Evolutionary conservation across 2,113 vertebrate genomes (phyloP).

Genomic region (Ciconia stormi): DNA sequence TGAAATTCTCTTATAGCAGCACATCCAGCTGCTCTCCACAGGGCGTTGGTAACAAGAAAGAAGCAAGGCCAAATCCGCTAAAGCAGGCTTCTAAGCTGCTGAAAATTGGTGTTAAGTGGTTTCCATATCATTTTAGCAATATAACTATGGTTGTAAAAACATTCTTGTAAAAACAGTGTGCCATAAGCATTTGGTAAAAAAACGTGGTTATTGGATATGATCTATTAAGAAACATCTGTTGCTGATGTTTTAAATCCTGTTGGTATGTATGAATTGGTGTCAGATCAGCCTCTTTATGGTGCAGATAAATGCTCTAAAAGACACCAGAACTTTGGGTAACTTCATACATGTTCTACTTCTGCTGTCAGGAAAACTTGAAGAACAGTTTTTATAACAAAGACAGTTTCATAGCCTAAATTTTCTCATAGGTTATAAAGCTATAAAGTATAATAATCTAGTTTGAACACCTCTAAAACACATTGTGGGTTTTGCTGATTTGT

Average conservation of each 20-base stretch:
- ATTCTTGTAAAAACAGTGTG: background rate
- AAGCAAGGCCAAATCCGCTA: background rate
- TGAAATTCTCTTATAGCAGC: background rate
- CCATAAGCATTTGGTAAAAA: background rate
- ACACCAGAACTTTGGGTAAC: background rate
- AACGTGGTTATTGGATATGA: background rate
- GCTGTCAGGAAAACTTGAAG: background rate
- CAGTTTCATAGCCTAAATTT: background rate
- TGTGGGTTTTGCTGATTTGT: background rate
- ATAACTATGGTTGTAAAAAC: background rate
- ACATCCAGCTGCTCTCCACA: background rate
- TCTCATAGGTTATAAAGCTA: background rate
- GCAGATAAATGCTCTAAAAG: background rate
- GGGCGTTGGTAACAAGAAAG: background rate
- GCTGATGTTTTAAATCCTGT: background rate
- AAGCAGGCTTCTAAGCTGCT: background rate
- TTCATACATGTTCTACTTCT: background rate
- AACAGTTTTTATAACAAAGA: background rate
- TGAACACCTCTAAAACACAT: background rate
- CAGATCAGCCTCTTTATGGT: background rate
- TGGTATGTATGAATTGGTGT: background rate
- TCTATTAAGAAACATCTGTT: background rate
- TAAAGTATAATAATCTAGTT: background rate
- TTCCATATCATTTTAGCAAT: background rate
- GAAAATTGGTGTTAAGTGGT: background rate